Base-by-base conservation (phyloP, 2,888 invertebrate species). In the Norana najaformis region DNA sequence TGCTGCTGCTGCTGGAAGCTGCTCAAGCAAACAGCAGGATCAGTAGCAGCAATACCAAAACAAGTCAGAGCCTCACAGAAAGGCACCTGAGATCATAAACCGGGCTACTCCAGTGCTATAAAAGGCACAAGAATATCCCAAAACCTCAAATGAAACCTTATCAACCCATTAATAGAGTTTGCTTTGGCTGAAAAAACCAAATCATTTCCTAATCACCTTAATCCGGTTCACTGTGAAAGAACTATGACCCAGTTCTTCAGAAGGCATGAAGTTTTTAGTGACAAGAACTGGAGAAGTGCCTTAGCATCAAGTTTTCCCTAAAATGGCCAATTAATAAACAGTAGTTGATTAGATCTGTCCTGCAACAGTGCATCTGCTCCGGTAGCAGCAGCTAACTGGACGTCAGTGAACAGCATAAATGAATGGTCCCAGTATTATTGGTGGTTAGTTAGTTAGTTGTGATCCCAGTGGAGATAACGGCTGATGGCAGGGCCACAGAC, bases 1-100 rank as follows among this genome's bases (percentile, higher is more conserved):
- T 69, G n/a, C 69, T n/a, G 69, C 69, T 69, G n/a, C 69, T 69
- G n/a, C 47, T 23, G n/a, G 69, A 69, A 69, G 69, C 69, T 69
- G 69, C 8, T 69, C 69, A 69, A n/a, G 69, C 69, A 69, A 69
- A 69, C 69, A 69, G 11, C 69, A 69, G n/a, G 30, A 23, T 20
- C 47, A 47, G 23, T 23, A 47, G 23, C 47, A 47, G 20, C 47
- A 47, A n/a, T n/a, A 69, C 69, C 69, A 69, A 30, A 8, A 30
- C 69, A 69, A 69, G 69, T 69, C 69, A 69, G 30, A 69, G n/a
- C n/a, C 69, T 69, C 69, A 30, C n/a, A 69, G 69, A 13, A 69
- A 13, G 8, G n/a, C 69, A 69, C 69, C 69, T 69, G 69, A 8
- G n/a, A 69, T 69, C n/a, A 69, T 69, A n/a, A 69, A 69, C 69